These are phyloP conservation scores for Rosalia funebris DNA, from an alignment of 2,888 invertebrate genomes.

Conservation along the genomic window DNA sequence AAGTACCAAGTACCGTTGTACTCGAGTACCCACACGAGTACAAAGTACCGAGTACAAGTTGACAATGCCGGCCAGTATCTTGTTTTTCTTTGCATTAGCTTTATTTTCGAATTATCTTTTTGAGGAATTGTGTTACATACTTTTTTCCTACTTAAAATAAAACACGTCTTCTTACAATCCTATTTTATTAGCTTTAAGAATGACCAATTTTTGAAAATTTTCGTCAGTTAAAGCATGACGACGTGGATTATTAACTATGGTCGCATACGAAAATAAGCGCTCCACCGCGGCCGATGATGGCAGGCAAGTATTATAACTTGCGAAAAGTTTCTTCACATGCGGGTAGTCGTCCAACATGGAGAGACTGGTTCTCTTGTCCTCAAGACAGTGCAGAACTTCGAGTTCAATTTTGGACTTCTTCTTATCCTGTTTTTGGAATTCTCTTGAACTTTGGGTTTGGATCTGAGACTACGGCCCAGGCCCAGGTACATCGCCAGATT, in stretches of 20 bases:
- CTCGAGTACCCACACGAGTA: not conserved
- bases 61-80: not conserved
- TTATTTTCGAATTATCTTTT: not conserved
- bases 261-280: not conserved
- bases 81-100: not conserved
- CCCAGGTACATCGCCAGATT: constrained; percentile 6
- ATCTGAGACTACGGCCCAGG: no score
- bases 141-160: not conserved
- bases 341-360: not conserved
- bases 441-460: constrained; percentile 3
- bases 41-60: not conserved
- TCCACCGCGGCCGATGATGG: not conserved
- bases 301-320: not conserved
- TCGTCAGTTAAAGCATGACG: not conserved
- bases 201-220: not conserved
- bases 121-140: not conserved
- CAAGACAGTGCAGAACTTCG: not conserved
- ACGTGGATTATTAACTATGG: not conserved
- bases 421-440: not conserved
- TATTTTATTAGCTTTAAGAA: not conserved
- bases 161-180: not conserved
- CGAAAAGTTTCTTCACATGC: not conserved
- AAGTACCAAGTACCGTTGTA: not conserved
- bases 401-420: not conserved
- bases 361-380: not conserved